These are phyloP conservation scores for Galerucella pusilla DNA, from an alignment of 2,888 invertebrate species.

Conservation along the genomic window DNA sequence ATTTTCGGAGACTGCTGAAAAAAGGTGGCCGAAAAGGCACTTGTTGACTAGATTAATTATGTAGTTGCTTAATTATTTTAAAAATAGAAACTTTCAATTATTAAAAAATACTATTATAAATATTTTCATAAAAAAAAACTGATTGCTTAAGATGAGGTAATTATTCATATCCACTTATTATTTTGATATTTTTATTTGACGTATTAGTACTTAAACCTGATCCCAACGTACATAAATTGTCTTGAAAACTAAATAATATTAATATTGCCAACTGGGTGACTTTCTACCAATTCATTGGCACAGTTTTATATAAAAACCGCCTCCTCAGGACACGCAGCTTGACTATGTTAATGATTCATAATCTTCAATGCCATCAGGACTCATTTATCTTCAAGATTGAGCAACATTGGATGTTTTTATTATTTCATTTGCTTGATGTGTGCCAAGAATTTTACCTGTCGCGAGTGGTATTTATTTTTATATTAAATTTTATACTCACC, in stretches of 20 bases:
- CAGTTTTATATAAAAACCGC: background rate
- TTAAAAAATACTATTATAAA: too few species aligned
- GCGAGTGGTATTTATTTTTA: background rate
- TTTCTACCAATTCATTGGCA: constrained; percentile 6
- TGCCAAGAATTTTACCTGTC: constrained; percentile 8
- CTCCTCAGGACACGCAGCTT: constrained; percentile 14
- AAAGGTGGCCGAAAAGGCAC: too few species aligned
- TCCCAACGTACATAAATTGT: background rate
- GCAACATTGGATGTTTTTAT: background rate
- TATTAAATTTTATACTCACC: background rate
- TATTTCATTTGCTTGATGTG: background rate
- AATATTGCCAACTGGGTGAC: background rate
- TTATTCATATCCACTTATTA: background rate
- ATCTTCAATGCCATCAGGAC: constrained; percentile 13
- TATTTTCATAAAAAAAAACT: too few species aligned
- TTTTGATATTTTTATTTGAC: background rate
- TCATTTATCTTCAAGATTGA: constrained; percentile 5
- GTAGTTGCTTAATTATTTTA: background rate
- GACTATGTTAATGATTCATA: constrained; percentile 8
- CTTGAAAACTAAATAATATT: background rate
- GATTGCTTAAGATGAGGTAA: too few species aligned
- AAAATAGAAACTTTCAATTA: background rate
- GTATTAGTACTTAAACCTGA: background rate
- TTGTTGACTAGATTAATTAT: too few species aligned
- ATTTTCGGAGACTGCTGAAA: too few species aligned